Conservation (phyloP, 2,113 vertebrate species). For the Thunnus maccoyii region DNA sequence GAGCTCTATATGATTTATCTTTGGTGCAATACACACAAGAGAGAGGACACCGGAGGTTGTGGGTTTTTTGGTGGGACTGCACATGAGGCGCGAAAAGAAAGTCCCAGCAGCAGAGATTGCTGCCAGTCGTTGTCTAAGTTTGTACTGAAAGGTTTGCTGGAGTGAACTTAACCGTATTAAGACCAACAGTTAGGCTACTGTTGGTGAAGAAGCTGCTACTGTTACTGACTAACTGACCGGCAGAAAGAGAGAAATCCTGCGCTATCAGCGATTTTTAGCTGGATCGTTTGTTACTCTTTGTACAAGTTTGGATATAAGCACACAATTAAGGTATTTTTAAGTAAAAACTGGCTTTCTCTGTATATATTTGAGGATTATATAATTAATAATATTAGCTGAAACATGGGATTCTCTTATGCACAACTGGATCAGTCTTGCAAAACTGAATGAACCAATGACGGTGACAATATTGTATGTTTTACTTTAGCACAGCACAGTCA, state of each 20-base stretch:
- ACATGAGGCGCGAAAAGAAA: constrained; percentile 25
- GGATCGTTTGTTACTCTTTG: constrained; percentile 79
- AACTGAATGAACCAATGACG: constrained; percentile 5
- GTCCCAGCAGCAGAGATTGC: constrained; percentile 39
- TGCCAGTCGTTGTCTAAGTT: constrained; percentile 8
- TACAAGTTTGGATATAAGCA: constrained; percentile 77
- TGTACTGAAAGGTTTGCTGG: constrained; percentile 22
- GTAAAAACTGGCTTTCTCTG: constrained; percentile 64
- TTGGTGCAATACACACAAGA: constrained; percentile 72
- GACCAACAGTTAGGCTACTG: constrained; percentile 39
- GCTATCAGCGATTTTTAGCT: constrained; percentile 60
- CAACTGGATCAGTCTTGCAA: constrained; percentile 42
- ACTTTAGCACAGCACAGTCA: constrained; percentile 8
- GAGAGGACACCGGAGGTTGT: constrained; percentile 24
- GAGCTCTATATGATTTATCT: constrained; percentile 63
- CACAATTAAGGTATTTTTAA: constrained; percentile 71
- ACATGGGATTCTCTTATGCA: constrained; percentile 59
- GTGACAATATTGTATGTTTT: constrained; percentile 27
- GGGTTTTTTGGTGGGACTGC: neutral
- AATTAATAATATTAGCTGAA: constrained; percentile 56
- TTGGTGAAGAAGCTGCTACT: constrained; percentile 65
- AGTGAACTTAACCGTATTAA: constrained; percentile 39
- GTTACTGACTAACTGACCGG: constrained; percentile 40
- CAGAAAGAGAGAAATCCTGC: constrained; percentile 38
- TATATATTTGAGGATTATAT: constrained; percentile 67